phyloP scores from a whole-genome alignment of 64 coral and sea anemone genomes.

The Astreopora myriophthalma region DNA sequence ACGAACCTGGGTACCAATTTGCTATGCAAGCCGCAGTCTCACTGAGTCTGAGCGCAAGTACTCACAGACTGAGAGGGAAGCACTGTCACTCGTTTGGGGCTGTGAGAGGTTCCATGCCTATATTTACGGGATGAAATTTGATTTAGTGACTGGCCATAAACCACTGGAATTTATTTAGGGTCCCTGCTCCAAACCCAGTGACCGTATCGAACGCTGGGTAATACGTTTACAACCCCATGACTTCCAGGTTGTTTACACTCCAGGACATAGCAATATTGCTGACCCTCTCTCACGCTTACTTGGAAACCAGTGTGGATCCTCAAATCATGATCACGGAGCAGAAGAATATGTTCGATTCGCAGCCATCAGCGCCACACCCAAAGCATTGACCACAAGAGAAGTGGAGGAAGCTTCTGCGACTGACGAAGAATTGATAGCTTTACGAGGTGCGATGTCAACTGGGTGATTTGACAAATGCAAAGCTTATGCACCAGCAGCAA shows the following conservation, averaged over 20 bases:
- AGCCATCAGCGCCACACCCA: slow-evolving; percentile 40
- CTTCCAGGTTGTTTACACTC: slow-evolving; percentile 3
- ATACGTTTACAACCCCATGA: slow-evolving; percentile 48
- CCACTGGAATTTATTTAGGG: slow-evolving; percentile 15
- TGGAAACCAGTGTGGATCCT: background rate
- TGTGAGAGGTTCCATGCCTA: slow-evolving; percentile 46
- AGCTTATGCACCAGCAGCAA: background rate
- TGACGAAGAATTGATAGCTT: background rate
- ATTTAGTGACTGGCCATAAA: slow-evolving; percentile 54
- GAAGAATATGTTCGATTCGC: slow-evolving; percentile 40
- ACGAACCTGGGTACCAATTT: too few relatives aligned
- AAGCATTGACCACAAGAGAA: slow-evolving; percentile 17
- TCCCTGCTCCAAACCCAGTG: background rate
- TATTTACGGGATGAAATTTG: slow-evolving; percentile 43
- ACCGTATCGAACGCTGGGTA: slow-evolving; percentile 3
- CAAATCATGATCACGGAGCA: background rate
- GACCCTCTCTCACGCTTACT: background rate
- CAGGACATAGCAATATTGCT: background rate
- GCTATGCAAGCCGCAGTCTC: too few relatives aligned
- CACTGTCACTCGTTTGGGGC: background rate
- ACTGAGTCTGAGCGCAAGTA: too few relatives aligned
- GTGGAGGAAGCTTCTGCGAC: slow-evolving; percentile 37
- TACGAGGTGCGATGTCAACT: background rate
- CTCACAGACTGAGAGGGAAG: too few relatives aligned
- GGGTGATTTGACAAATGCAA: background rate